These are phyloP conservation scores for Hydroisotoma schaefferi DNA, from an alignment of 2,888 invertebrate genomes.

Conservation along the genomic window DNA sequence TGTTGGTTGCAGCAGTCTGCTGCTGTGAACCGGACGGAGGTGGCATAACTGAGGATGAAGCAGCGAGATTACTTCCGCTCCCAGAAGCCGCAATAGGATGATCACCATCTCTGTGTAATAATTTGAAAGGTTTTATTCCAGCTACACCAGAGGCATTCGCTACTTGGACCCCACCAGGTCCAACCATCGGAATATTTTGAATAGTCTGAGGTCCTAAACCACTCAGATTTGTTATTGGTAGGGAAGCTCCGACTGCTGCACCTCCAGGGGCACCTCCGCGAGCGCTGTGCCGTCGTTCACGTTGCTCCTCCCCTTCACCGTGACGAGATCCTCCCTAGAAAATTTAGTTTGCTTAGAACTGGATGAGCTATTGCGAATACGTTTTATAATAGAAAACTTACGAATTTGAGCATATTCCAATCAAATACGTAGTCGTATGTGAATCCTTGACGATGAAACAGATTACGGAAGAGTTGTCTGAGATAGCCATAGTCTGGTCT, in stretches of 20 bases:
- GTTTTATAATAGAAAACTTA: slow-evolving; percentile 52
- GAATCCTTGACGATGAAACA: slow-evolving; percentile 98
- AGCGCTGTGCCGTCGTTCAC: slow-evolving; percentile 50
- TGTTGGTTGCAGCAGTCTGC: slow-evolving; percentile 30
- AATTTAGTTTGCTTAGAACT: neutral
- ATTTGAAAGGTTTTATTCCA: slow-evolving; percentile 23
- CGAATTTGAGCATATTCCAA: slow-evolving; percentile 99
- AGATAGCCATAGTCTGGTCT: slow-evolving; percentile 99
- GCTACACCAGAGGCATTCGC: slow-evolving; percentile 12
- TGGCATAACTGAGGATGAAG: slow-evolving; percentile 30
- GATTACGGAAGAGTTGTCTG: slow-evolving; percentile 94
- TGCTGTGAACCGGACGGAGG: slow-evolving; percentile 43
- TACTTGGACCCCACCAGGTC: slow-evolving; percentile 2
- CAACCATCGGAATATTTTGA: neutral
- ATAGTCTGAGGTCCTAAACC: neutral
- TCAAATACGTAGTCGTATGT: slow-evolving; percentile 99
- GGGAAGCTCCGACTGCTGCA: slow-evolving; percentile 21
- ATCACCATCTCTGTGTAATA: slow-evolving; percentile 21
- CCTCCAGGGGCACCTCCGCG: slow-evolving; percentile 40
- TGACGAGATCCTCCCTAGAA: slow-evolving; percentile 55
- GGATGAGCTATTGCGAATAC: neutral
- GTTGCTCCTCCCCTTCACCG: slow-evolving; percentile 55
- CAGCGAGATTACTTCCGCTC: slow-evolving; percentile 44
- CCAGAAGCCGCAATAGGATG: slow-evolving; percentile 45
- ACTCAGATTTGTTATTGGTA: neutral